Evolutionary conservation across 2,113 vertebrate genomes (phyloP).

Genomic region (Hystrix cristata): DNA sequence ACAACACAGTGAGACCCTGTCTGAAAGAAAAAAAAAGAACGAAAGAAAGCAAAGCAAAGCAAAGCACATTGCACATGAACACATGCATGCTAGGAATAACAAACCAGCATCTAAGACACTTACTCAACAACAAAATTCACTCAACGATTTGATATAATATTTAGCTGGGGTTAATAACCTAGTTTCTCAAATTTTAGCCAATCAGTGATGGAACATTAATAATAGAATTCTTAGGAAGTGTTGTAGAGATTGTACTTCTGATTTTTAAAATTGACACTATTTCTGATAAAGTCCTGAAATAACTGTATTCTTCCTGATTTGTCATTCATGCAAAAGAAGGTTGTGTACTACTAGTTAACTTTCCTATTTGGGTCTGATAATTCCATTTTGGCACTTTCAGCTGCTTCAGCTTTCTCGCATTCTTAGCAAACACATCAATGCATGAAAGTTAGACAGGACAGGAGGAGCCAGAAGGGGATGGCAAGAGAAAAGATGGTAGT

Average conservation of each 20-base stretch:
- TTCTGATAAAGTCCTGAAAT: neutral
- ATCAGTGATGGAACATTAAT: neutral
- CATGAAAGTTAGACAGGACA: neutral
- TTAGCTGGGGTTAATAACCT: neutral
- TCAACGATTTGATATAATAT: neutral
- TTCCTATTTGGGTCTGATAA: neutral
- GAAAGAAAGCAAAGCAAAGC: no score
- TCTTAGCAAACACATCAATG: neutral
- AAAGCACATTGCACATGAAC: no score
- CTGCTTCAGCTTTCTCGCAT: neutral
- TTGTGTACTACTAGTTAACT: neutral
- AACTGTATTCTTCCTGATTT: constrained; percentile 24
- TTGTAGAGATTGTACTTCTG: neutral
- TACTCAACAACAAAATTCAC: constrained; percentile 21
- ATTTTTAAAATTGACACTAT: neutral
- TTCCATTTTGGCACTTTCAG: neutral
- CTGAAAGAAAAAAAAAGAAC: no score
- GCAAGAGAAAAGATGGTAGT: neutral
- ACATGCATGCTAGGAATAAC: neutral
- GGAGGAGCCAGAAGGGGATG: neutral
- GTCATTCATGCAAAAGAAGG: neutral
- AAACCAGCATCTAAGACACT: neutral
- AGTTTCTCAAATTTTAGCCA: constrained; percentile 10
- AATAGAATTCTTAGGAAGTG: neutral
- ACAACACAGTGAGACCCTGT: no score